These are phyloP conservation scores for Turdus rufiventris DNA, from an alignment of 2,113 vertebrate genomes.

Conservation along the genomic window DNA sequence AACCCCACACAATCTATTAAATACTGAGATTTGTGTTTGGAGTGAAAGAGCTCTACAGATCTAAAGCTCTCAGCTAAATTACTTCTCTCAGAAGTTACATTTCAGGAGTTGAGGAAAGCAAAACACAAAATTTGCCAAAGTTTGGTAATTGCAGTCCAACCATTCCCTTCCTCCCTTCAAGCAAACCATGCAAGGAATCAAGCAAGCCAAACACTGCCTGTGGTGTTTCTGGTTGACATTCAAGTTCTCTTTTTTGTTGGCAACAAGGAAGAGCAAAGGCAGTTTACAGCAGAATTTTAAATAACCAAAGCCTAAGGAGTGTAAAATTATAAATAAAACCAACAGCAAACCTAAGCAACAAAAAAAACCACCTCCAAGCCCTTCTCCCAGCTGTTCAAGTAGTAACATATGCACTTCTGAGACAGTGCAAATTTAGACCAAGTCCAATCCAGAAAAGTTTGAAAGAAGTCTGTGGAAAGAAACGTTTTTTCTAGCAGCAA, in stretches of 20 bases:
- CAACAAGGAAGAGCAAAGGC: background rate
- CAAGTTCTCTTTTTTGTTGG: background rate
- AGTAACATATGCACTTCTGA: background rate
- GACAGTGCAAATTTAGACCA: background rate
- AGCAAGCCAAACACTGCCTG: background rate
- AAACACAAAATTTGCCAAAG: background rate
- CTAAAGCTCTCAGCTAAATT: constrained; percentile 13
- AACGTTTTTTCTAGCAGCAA: background rate
- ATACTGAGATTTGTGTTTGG: constrained; percentile 10
- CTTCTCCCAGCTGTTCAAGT: background rate
- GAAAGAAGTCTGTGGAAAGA: background rate
- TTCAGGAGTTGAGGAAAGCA: background rate
- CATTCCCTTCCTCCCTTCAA: background rate
- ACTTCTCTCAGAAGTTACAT: background rate
- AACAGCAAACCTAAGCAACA: background rate
- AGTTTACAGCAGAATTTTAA: background rate
- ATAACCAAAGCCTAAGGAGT: background rate
- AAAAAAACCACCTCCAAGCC: background rate
- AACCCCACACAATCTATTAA: constrained; percentile 13
- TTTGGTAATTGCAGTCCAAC: background rate
- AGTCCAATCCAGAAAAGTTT: background rate
- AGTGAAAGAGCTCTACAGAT: background rate
- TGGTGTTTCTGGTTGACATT: background rate
- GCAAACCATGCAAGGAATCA: background rate
- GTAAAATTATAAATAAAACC: background rate